These are phyloP conservation scores for Haliclona indistincta DNA, from an alignment of 37 sponge, comb jelly and placozoan genomes.

Conservation along the genomic window DNA sequence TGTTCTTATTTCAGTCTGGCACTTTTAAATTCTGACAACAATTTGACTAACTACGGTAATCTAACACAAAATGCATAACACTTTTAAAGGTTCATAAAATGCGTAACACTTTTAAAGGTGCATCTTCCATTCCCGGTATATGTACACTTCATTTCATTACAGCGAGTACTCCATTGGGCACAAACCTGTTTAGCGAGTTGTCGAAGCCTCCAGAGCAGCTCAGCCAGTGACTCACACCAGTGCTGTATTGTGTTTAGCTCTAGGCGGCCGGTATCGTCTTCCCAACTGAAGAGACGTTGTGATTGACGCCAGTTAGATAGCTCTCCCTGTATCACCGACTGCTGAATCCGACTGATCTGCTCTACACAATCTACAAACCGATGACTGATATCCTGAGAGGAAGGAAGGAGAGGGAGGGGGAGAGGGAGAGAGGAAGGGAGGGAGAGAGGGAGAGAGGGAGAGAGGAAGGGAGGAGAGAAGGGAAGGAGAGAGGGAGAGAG, in stretches of 20 bases:
- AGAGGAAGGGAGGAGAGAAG: neutral
- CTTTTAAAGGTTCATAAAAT: too few relatives aligned
- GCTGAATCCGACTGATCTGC: constrained; percentile 31
- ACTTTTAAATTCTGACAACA: too few relatives aligned
- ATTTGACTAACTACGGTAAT: too few relatives aligned
- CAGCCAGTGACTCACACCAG: constrained; percentile 84
- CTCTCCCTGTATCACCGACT: constrained; percentile 38
- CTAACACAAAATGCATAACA: too few relatives aligned
- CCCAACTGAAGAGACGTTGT: constrained; percentile 52
- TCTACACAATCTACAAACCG: constrained; percentile 30
- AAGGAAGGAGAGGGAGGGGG: neutral
- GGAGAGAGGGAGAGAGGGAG: constrained; percentile 16
- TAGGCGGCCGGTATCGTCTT: constrained; percentile 36
- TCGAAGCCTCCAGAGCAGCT: constrained; percentile 70
- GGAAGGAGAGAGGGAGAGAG: neutral
- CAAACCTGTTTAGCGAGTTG: constrained; percentile 76
- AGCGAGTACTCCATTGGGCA: too few relatives aligned
- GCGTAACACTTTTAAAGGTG: too few relatives aligned
- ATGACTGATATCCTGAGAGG: constrained; percentile 46
- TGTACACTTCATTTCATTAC: neutral
- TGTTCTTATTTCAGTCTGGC: too few relatives aligned
- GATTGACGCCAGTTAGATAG: constrained; percentile 55
- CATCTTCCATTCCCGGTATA: neutral
- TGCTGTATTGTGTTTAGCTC: constrained; percentile 56
- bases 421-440: constrained; percentile 9